phyloP scores from a whole-genome alignment of 2,113 vertebrate genomes.

The Microcebus lehilahytsara region DNA sequence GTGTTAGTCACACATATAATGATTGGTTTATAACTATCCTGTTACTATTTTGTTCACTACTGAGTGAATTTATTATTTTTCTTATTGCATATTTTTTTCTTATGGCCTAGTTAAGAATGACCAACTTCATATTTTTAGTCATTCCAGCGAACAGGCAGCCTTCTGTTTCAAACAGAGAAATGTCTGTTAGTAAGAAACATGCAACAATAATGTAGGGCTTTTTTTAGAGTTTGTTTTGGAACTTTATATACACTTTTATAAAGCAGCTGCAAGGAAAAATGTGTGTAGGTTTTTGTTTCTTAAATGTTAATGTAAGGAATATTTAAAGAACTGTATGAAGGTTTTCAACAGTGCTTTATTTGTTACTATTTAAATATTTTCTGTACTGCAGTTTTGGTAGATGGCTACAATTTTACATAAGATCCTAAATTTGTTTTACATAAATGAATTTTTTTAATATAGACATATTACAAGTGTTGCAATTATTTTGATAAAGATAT shows the following conservation, averaged over 20 bases:
- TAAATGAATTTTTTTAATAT: not conserved
- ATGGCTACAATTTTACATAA: not conserved
- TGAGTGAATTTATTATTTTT: slow-evolving; percentile 71
- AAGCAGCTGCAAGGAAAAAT: slow-evolving; percentile 56
- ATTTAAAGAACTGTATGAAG: slow-evolving; percentile 47
- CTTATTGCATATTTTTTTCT: slow-evolving; percentile 57
- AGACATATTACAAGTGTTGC: slow-evolving; percentile 21
- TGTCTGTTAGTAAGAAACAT: slow-evolving; percentile 83
- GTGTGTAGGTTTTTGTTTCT: slow-evolving; percentile 71
- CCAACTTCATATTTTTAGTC: slow-evolving; percentile 67
- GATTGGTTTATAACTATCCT: slow-evolving; percentile 36
- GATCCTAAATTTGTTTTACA: not conserved
- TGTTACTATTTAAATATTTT: slow-evolving; percentile 38
- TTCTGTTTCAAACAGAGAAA: slow-evolving; percentile 86
- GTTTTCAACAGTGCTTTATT: slow-evolving; percentile 45
- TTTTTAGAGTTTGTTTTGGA: slow-evolving; percentile 82
- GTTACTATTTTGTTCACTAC: slow-evolving; percentile 67
- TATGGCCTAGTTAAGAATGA: slow-evolving; percentile 69
- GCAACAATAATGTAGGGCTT: slow-evolving; percentile 78
- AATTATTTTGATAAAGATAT: slow-evolving; percentile 2
- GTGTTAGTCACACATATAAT: slow-evolving; percentile 39
- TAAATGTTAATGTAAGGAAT: slow-evolving; percentile 64
- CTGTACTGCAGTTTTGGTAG: slow-evolving; percentile 38
- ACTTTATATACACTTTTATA: slow-evolving; percentile 65
- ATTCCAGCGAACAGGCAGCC: slow-evolving; percentile 79